Conservation (phyloP, 2,113 vertebrate species). For the Sylvia atricapilla region DNA sequence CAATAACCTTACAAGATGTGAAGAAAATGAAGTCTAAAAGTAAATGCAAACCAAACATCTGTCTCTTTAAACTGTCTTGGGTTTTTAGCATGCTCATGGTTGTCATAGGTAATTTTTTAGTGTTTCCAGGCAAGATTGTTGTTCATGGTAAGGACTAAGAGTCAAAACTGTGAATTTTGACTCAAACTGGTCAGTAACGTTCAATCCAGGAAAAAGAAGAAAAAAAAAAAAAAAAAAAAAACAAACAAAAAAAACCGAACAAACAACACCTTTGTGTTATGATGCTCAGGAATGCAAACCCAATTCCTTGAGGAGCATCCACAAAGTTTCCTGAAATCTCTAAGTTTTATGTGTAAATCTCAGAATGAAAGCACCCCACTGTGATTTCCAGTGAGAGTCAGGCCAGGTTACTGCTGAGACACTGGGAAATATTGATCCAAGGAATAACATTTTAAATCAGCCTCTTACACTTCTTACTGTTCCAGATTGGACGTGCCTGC, state of each 20-base stretch:
- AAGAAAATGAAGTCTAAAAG: not conserved
- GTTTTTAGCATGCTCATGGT: not conserved
- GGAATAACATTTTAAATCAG: not conserved
- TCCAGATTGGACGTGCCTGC: accelerated
- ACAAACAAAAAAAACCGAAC: no score
- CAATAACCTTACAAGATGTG: not conserved
- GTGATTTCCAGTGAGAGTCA: not conserved
- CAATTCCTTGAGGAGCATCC: not conserved
- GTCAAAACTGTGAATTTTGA: not conserved
- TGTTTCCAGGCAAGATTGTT: not conserved
- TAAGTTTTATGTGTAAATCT: not conserved
- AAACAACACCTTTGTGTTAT: not conserved
- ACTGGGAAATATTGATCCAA: not conserved
- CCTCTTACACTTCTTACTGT: not conserved
- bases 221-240: no score
- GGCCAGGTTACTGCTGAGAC: not conserved
- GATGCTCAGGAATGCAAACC: not conserved
- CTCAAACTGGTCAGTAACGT: not conserved
- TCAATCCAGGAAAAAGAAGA: not conserved
- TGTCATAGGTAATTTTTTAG: not conserved
- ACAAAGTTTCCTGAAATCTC: not conserved
- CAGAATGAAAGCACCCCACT: not conserved
- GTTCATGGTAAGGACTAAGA: not conserved
- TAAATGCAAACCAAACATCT: not conserved
- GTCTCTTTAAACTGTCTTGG: not conserved